Conservation (phyloP, 2,888 invertebrate species). For the Zelleria hepariella region DNA sequence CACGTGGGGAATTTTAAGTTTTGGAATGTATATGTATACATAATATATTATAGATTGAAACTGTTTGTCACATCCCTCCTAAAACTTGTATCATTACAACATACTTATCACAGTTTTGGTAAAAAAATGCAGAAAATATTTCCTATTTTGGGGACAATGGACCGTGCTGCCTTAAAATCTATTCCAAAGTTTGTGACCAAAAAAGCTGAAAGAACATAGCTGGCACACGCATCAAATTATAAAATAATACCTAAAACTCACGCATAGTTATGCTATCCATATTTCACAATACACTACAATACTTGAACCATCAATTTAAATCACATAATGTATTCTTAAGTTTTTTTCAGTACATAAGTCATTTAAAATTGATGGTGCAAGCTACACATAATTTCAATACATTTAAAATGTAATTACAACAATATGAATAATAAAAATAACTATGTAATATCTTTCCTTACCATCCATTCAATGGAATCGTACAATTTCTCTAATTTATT, state of each 20-base stretch:
- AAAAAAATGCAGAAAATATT: conserved; percentile 43
- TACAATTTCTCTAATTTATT: not conserved
- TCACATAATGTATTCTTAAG: not conserved
- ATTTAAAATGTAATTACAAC: conserved; percentile 16
- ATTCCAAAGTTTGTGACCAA: not conserved
- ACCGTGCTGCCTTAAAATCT: not conserved
- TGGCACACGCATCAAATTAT: not conserved
- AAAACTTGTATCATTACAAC: conserved; percentile 45
- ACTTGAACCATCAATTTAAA: too few relatives aligned
- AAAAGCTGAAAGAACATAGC: not conserved
- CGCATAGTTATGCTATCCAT: not conserved
- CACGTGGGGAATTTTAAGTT: not conserved
- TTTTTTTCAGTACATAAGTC: not conserved
- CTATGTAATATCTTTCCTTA: not conserved
- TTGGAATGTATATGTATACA: not conserved
- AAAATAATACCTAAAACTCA: not conserved
- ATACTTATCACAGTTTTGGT: conserved; percentile 59
- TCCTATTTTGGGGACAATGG: not conserved
- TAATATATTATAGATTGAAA: too few relatives aligned
- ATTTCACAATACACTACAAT: too few relatives aligned
- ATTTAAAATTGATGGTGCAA: not conserved
- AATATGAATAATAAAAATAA: not conserved
- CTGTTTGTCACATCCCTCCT: conserved; percentile 23
- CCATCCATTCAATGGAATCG: conserved; percentile 1
- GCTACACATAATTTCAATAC: not conserved